Base-by-base conservation (phyloP, 2,113 vertebrate genomes). In the Mungos mungo region DNA sequence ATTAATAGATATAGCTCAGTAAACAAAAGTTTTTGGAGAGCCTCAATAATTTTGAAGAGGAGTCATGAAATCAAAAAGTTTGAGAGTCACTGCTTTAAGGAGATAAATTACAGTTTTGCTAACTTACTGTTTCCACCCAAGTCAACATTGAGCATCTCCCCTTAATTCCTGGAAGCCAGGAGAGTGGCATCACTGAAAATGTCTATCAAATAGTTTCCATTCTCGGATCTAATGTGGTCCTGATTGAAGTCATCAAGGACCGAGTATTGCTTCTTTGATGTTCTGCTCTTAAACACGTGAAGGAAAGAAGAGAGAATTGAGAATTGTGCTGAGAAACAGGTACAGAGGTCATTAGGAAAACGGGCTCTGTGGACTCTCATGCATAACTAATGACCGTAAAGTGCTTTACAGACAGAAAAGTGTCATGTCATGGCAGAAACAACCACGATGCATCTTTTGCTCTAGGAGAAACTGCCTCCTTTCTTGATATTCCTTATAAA, bases 341-440 rank as follows among this genome's bases (percentile, higher is more conserved):
- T 91, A 89, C 38, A 89, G n/a, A 77, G 77, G 76, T 93, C 71
- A 81, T 87, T 71, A 80, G 27, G 74, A 86, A 89, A 82, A 68
- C 1, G 4, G 85, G 77, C 21, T 60, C 7, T 33, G 63, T 23
- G 2, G 5, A n/a, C 66, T 86, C 81, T 95, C 72, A 83, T 84
- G 74, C 76, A 88, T 86, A 92, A 83, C 88, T 87, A 81, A 97
- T 89, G 66, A 76, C 54, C 38, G 47, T 45, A 85, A 93, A 97
- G 90, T 85, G 71, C 90, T 94, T 84, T 71, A n/a, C 33, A 69
- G 41, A 82, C 10, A 80, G 38, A 83, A 83, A 97, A 93, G 81
- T 66, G 66, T 52, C 27, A 41, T 23, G 74, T 63, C 90, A 74
- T 7, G n/a, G 90, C 65, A 95, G 69, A 87, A 84, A 81, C 45